Evolutionary conservation across 1,140 invertebrate genomes (phyloP).

Genomic region (Diploscapter pachys): DNA sequence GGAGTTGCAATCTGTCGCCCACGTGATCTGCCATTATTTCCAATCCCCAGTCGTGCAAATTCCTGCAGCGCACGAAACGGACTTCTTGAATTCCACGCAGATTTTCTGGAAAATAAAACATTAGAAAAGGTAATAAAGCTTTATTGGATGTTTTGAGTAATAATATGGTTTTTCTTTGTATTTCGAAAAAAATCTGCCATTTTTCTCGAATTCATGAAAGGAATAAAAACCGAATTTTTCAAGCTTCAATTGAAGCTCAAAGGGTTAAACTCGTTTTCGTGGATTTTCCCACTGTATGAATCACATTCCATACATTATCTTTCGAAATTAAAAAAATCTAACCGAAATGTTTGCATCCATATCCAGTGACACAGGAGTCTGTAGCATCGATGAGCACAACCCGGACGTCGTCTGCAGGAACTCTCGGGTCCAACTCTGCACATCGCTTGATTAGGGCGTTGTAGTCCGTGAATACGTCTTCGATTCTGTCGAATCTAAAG

Average conservation of each 20-base stretch:
- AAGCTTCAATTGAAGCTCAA: no score
- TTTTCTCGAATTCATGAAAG: no score
- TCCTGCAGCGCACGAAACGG: conserved; percentile 32
- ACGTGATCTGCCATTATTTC: conserved; percentile 45
- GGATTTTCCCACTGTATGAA: no score
- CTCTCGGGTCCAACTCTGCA: conserved; percentile 46
- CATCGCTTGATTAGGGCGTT: conserved; percentile 42
- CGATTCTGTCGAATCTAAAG: conserved; percentile 28
- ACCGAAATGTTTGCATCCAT: conserved; percentile 46
- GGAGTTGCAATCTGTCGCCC: conserved; percentile 27
- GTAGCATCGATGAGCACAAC: conserved; percentile 40
- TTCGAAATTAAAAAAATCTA: no score
- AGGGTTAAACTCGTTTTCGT: no score
- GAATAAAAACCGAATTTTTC: no score
- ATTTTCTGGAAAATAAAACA: no score
- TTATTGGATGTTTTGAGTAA: no score
- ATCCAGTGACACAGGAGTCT: conserved; percentile 42
- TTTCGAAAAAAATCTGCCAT: conserved; percentile 3
- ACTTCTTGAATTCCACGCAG: conserved; percentile 6
- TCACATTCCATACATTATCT: no score
- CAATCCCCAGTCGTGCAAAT: conserved; percentile 43
- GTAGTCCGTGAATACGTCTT: conserved; percentile 42
- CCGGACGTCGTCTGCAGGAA: conserved; percentile 33
- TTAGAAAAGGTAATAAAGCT: no score
- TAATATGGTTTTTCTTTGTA: no score